Base-by-base conservation (phyloP, 2,797 vertebrate genomes). In the Sciurus vulgaris region DNA sequence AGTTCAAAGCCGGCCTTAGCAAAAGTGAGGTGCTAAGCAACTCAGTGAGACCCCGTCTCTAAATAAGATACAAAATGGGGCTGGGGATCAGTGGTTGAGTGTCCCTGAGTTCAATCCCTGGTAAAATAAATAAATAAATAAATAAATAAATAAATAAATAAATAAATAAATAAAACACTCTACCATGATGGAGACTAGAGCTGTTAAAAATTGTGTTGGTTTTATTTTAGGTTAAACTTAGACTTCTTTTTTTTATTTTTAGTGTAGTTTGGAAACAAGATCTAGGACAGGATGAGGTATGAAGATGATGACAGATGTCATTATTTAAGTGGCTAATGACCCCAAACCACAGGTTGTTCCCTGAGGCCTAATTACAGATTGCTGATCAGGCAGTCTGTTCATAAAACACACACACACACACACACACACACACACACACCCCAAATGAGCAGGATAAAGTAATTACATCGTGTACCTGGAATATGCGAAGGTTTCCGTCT, bases 241-340 rank as follows among this genome's bases (percentile, higher is more conserved):
- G 33, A 44, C 35, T 28, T 84, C 94, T 18, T 3, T 76, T 95
- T 41, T 74, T 38, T n/a, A n/a, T n/a, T 96, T 44, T 78, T 78
- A 72, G n/a, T 51, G 73, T 13, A 76, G 44, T 74, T 73, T 88
- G 70, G 61, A 95, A 91, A 95, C 94, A 90, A 97, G 78, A 93
- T 61, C 91, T 41, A 54, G 82, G 77, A 85, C 83, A 96, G 63
- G 86, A 86, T 93, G 84, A 91, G 69, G 49, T 70, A 65, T 83
- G 65, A 82, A 96, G 86, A 93, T 79, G 47, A 82, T 54, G 93
- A 85, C 61, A 85, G 91, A 63, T 92, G 59, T 49, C 91, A 93
- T 84, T 83, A 96, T 47, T 82, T 91, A 77, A 93, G 92, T 54
- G 70, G 83, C 65, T 91, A 84, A 77, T 94, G 83, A 79, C 51